Evolutionary conservation across 2,113 vertebrate species (phyloP).

Genomic region (Stigmatopora nigra): DNA sequence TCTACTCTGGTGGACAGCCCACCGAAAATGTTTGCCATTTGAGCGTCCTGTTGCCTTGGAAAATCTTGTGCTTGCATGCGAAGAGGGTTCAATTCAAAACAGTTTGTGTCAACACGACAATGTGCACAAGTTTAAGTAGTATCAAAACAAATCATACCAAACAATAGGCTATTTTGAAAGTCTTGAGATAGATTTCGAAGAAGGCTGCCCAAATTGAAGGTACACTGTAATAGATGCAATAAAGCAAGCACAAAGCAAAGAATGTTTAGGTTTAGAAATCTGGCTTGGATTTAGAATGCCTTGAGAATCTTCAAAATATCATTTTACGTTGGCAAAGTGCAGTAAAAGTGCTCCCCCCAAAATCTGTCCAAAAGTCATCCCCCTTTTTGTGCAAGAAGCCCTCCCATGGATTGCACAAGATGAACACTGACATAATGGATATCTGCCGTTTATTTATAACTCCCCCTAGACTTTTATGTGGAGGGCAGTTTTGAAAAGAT

Average conservation of each 20-base stretch:
- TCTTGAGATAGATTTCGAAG: background rate
- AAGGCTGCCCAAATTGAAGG: background rate
- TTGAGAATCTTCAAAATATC: too few species aligned
- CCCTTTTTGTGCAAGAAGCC: background rate
- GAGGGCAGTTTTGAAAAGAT: background rate
- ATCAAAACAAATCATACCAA: too few species aligned
- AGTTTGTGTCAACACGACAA: background rate
- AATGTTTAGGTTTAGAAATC: too few species aligned
- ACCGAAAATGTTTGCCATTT: conserved; percentile 14
- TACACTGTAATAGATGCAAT: background rate
- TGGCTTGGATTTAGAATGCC: too few species aligned
- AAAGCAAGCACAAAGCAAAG: background rate
- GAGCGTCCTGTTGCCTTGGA: background rate
- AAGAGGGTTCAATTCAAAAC: background rate
- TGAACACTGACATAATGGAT: background rate
- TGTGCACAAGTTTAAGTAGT: background rate
- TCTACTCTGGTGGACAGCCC: conserved; percentile 14
- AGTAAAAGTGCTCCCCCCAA: background rate
- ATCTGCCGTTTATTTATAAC: background rate
- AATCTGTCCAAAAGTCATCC: background rate
- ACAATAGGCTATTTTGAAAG: background rate
- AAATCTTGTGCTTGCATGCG: conserved; percentile 2
- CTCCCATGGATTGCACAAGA: background rate
- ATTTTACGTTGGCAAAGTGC: too few species aligned
- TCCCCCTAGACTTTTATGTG: background rate